phyloP scores from a whole-genome alignment of 2,797 vertebrate species.

The Psittacula derbiana region DNA sequence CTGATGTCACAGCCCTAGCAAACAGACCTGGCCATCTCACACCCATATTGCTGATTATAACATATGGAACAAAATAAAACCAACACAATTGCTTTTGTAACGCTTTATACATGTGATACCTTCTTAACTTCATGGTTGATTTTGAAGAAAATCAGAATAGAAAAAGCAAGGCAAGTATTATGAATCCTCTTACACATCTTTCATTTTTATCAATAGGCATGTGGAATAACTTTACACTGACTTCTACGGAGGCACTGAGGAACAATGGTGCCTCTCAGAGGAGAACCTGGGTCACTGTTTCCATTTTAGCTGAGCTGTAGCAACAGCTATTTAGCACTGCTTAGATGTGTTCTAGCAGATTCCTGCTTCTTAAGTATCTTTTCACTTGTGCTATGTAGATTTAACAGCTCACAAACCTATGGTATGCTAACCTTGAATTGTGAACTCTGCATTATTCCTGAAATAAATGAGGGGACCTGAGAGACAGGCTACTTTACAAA shows the following conservation, averaged over 20 bases:
- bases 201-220: background rate
- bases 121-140: background rate
- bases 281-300: background rate
- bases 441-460: background rate
- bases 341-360: background rate
- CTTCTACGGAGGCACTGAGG: background rate
- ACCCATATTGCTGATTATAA: fast-evolving
- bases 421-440: background rate
- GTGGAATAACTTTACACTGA: background rate
- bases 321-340: background rate
- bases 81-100: background rate
- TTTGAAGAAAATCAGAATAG: background rate
- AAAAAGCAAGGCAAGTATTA: background rate
- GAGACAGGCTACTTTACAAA: background rate
- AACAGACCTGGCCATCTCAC: background rate
- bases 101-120: background rate
- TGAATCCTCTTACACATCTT: background rate
- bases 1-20: background rate
- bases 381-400: background rate
- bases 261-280: background rate
- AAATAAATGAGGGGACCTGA: background rate
- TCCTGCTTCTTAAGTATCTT: background rate
- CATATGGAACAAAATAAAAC: background rate
- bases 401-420: background rate
- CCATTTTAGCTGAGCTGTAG: background rate